These are phyloP conservation scores for Trachymyrmex cornetzi DNA, from an alignment of 1,140 invertebrate genomes.

Conservation along the genomic window DNA sequence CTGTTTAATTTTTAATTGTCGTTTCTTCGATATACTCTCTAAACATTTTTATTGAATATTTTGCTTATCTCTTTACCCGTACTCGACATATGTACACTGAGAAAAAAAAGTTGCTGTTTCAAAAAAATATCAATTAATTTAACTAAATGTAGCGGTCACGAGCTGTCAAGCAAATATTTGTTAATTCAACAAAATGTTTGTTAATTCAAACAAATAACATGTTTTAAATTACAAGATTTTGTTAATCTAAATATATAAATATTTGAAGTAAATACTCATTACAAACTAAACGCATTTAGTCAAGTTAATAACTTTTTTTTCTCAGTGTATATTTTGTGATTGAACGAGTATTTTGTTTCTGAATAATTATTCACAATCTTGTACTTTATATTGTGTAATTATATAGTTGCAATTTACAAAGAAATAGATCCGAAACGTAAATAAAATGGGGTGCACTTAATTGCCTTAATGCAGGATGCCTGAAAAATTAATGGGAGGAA, in stretches of 20 bases:
- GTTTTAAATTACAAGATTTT: no score
- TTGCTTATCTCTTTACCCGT: constrained; percentile 13
- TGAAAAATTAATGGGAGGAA: constrained; percentile 32
- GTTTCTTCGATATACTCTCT: constrained; percentile 21
- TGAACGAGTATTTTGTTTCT: constrained; percentile 16
- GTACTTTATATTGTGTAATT: constrained; percentile 50
- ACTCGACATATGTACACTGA: neutral
- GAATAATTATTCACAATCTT: constrained; percentile 23
- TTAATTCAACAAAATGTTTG: no score
- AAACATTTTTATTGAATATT: constrained; percentile 44
- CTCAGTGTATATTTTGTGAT: constrained; percentile 18
- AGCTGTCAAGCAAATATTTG: no score
- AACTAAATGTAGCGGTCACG: no score
- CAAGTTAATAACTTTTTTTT: no score
- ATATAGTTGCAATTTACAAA: constrained; percentile 31
- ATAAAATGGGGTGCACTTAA: constrained; percentile 54
- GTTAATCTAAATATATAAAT: no score
- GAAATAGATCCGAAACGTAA: constrained; percentile 48
- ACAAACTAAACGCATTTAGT: no score
- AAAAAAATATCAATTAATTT: no score
- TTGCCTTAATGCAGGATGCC: constrained; percentile 70
- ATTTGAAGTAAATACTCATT: no score
- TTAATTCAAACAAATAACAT: no score
- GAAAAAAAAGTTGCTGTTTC: no score
- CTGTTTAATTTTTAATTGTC: constrained; percentile 40